Evolutionary conservation across 2,797 vertebrate genomes (phyloP).

Genomic region (Chloroceryle inda): DNA sequence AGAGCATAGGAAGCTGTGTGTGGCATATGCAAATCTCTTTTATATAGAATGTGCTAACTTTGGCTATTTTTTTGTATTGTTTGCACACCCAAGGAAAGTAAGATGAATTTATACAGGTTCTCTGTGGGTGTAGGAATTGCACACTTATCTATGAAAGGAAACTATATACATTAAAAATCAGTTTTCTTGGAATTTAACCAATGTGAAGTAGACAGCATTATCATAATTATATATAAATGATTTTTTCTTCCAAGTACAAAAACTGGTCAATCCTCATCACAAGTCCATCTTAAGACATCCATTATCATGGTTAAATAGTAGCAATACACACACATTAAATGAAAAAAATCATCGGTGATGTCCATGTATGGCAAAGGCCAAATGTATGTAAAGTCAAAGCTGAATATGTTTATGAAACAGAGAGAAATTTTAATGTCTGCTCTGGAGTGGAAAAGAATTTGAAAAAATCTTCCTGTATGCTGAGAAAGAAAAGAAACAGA

Average conservation of each 20-base stretch:
- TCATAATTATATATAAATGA: background rate
- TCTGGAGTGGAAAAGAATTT: background rate
- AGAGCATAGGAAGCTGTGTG: background rate
- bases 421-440: background rate
- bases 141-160: conserved; percentile 34
- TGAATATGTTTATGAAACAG: background rate
- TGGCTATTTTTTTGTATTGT: conserved; percentile 15
- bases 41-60: conserved; percentile 34
- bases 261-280: background rate
- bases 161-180: background rate
- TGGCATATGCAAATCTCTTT: conserved; percentile 34
- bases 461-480: background rate
- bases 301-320: background rate
- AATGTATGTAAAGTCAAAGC: background rate
- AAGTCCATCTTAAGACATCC: background rate
- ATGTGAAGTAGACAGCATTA: background rate
- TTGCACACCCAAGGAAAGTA: conserved; percentile 16
- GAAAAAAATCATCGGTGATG: background rate
- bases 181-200: conserved; percentile 31
- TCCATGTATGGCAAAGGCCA: background rate
- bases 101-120: conserved; percentile 43
- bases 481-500: conserved; percentile 10
- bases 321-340: background rate
- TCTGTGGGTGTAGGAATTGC: conserved; percentile 8
- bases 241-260: background rate